phyloP scores from a whole-genome alignment of 2,113 vertebrate genomes.

The Neopipo cinnamomea region DNA sequence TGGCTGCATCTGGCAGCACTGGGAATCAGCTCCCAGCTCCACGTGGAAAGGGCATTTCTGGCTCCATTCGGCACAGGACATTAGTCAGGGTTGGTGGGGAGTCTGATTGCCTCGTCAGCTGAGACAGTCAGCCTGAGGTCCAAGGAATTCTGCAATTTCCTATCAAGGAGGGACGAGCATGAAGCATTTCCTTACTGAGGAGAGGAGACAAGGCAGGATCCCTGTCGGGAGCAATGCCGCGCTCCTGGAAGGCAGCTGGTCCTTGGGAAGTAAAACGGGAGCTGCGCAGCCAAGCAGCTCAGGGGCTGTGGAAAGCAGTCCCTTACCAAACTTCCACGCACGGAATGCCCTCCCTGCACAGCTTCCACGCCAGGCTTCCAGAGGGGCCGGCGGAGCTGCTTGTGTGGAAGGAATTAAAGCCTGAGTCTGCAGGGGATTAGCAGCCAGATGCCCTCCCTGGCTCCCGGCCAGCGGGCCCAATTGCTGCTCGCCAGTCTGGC shows the following conservation, averaged over 20 bases:
- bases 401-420: constrained; percentile 1
- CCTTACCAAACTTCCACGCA: background rate
- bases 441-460: constrained; percentile 52
- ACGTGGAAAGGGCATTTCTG: background rate
- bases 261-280: background rate
- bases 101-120: background rate
- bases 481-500: background rate
- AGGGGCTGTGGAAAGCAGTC: background rate
- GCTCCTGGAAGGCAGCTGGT: background rate
- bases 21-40: background rate
- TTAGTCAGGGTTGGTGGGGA: background rate
- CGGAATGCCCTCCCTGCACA: background rate
- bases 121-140: constrained; percentile 37
- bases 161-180: background rate
- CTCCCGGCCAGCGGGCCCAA: background rate
- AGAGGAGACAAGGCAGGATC: background rate
- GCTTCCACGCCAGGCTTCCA: background rate
- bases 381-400: background rate
- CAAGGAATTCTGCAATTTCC: constrained; percentile 21
- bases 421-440: constrained; percentile 29
- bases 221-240: background rate
- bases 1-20: background rate
- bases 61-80: background rate
- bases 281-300: background rate
- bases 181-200: constrained; percentile 25